These are phyloP conservation scores for Chlorodrepanis virens DNA, from an alignment of 2,113 vertebrate species.

Conservation along the genomic window DNA sequence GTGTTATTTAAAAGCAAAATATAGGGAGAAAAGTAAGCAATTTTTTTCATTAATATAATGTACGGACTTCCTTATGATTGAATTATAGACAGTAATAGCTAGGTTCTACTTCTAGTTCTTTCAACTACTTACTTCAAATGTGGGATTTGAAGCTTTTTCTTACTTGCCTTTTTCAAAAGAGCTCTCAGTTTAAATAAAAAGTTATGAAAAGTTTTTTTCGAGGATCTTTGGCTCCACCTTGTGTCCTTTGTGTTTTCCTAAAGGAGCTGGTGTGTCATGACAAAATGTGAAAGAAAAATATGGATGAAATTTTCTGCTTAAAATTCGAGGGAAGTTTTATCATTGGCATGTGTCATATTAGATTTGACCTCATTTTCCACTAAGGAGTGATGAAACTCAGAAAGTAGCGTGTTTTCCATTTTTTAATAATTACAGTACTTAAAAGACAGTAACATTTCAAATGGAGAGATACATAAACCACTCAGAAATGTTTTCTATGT, in stretches of 20 bases:
- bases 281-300: neutral
- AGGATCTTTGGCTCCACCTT: constrained; percentile 72
- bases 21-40: neutral
- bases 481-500: neutral
- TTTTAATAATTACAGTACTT: neutral
- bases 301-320: neutral
- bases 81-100: constrained; percentile 5
- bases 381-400: neutral
- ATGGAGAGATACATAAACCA: neutral
- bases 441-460: neutral
- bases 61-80: neutral
- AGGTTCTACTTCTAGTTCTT: constrained; percentile 27
- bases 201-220: neutral
- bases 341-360: neutral
- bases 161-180: neutral
- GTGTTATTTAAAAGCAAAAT: neutral
- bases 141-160: neutral
- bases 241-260: neutral
- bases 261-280: neutral
- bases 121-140: constrained; percentile 32
- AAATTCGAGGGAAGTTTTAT: neutral
- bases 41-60: constrained; percentile 36
- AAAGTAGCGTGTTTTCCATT: neutral
- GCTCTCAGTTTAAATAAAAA: neutral
- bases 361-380: neutral